Base-by-base conservation (phyloP, 2,113 vertebrate genomes). In the Vicugna pacos region DNA sequence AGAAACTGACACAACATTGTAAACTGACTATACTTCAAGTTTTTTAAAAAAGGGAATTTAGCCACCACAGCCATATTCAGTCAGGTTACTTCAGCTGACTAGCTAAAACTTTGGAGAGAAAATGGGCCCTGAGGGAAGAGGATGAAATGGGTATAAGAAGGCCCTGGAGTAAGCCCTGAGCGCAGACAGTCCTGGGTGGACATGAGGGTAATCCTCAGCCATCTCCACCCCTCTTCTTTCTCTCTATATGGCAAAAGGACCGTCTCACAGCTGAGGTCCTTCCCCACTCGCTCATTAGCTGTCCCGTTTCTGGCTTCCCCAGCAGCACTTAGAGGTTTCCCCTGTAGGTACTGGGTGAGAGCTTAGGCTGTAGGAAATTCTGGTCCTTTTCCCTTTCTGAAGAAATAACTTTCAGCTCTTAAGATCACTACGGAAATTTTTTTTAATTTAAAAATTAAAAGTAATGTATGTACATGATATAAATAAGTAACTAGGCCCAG, bases 381-480 rank as follows among this genome's bases (percentile, higher is more conserved):
- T 75, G n/a, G 2, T 8, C 10, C 28, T 54, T 50, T 24, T 73
- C 24, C n/a, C 28, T 73, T 35, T 8, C 8, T 30, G 15, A 38
- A 85, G 24, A 67, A 89, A 42, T 16, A 79, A 65, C 2, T 28
- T 72, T 32, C 56, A 65, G 30, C 75, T 67, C 46, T 92, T 64
- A 77, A 52, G 30, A 62, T 54, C 14, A 28, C 38, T 42, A 52
- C 8, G 50, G 32, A 72, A 58, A 42, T 19, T 73, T 28, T 83
- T 82, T 42, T 58, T 85, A 28, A 64, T 70, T 80, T 82, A 91
- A 91, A 72, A 62, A 75, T 65, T 54, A 77, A 56, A 88, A 64
- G 64, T 46, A 64, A 75, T 22, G 28, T 38, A 60, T 84, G 30
- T 32, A 46, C 19, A 9, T 54, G 10, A n/a, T 60, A 15, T 54